Base-by-base conservation (phyloP, 1,140 invertebrate genomes). In the Argopecten irradians region DNA sequence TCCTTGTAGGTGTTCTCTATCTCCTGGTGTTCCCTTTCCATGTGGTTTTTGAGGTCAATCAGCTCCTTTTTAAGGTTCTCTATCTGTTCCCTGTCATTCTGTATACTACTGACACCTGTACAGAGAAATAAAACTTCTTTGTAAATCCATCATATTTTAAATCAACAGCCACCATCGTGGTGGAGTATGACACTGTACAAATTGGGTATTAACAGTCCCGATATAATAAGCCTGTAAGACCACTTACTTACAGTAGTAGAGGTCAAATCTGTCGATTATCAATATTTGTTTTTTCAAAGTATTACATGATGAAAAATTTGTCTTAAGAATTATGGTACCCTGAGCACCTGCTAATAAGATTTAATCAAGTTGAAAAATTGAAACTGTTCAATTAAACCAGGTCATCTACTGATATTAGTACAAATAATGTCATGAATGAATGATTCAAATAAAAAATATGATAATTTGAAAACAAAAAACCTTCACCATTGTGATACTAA, bases 31-130 rank as follows among this genome's bases (percentile, higher is more conserved):
- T 90, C 89, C 28, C 87, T 55, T 14, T 90, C 89, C 55, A 87
- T 82, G 34, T 90, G 87, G 28, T 86, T 85, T 83, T 86, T 90
- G 14, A 87, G 87, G 14, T 90, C 89, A 41, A 85, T 88, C 1
- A 90, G 35, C 39, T 90, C 89, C 43, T 87, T 90, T 85, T 84
- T 88, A 5, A 90, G 82, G 36, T 87, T 86, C 41, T 90, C 89
- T 7, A 90, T 88, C 22, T 88, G 86, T 33, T 90, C 89, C 28
- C 85, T 90, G 22, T 90, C 89, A 88, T 85, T 90, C 85, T 88
- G 87, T 41, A 90, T 88, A 22, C 89, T 90, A 33, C 89, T 89
- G 22, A 90, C 89, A 90, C 89, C 89, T 89, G 43, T 87, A 22
- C 14, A 82, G n/a, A n/a, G n/a, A 71, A n/a, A 28, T 11, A 71